Evolutionary conservation across 2,113 vertebrate genomes (phyloP).

Genomic region (Stegostoma tigrinum): DNA sequence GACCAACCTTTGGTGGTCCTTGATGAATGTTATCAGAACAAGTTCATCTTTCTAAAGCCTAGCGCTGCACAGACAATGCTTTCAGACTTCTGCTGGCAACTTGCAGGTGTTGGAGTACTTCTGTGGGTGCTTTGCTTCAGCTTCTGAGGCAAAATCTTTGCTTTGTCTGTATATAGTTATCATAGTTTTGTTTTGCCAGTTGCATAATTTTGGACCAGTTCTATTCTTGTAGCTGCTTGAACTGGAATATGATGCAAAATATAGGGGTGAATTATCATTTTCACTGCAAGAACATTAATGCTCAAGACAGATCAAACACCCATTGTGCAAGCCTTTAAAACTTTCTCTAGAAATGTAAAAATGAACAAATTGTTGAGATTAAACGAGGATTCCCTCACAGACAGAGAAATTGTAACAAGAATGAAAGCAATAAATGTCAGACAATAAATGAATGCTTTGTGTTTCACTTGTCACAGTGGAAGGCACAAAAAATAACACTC

Average conservation of each 20-base stretch:
- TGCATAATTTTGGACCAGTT: background rate
- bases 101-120: constrained; percentile 13
- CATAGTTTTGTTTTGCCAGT: constrained; percentile 14
- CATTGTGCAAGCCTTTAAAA: background rate
- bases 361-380: background rate
- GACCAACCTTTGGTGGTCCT: constrained; percentile 21
- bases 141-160: constrained; percentile 10
- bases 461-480: background rate
- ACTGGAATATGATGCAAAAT: constrained; percentile 16
- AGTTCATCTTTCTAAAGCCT: constrained; percentile 26
- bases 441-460: background rate
- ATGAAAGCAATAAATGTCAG: background rate
- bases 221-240: background rate
- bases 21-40: constrained; percentile 31
- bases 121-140: constrained; percentile 12
- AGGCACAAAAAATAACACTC: background rate
- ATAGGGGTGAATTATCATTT: constrained; percentile 9
- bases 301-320: background rate
- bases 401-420: background rate
- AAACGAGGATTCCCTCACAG: background rate
- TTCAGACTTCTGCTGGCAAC: constrained; percentile 30
- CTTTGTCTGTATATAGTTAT: constrained; percentile 15
- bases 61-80: constrained; percentile 13
- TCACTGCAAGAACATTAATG: background rate
- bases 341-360: background rate